Conservation (phyloP, 2,888 invertebrate species). For the Esperia sulphurella region DNA sequence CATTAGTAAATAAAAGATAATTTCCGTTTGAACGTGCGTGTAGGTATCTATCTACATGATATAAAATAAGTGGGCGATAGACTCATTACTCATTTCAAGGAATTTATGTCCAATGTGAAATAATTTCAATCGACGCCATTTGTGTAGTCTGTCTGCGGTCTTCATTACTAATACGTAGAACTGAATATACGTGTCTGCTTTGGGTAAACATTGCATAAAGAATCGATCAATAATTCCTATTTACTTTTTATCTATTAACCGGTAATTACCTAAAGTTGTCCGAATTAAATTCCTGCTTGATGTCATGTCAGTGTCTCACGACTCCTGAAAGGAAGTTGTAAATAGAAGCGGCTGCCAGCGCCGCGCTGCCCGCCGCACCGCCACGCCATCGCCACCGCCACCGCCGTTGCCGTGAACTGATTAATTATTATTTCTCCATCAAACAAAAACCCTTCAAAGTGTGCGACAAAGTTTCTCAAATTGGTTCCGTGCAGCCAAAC, state of each 20-base stretch:
- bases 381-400: slow-evolving; percentile 21
- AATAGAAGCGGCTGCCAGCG: slow-evolving; percentile 32
- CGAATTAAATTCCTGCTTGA: too few species aligned
- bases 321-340: slow-evolving; percentile 50
- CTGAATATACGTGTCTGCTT: background rate
- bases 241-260: background rate
- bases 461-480: slow-evolving; percentile 40
- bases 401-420: slow-evolving; percentile 39
- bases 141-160: slow-evolving; percentile 10
- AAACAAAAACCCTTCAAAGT: slow-evolving; percentile 48
- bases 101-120: slow-evolving; percentile 10
- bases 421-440: slow-evolving; percentile 57
- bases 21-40: too few species aligned
- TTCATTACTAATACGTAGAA: slow-evolving; percentile 7
- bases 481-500: slow-evolving; percentile 25
- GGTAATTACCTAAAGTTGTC: too few species aligned
- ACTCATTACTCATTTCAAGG: slow-evolving; percentile 13
- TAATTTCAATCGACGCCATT: slow-evolving; percentile 9
- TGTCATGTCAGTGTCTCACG: slow-evolving; percentile 20
- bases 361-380: too few species aligned
- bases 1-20: too few species aligned
- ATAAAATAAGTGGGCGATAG: background rate
- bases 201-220: background rate
- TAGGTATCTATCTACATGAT: too few species aligned
- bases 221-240: background rate